These are phyloP conservation scores for Sinocyclocheilus grahami DNA, from an alignment of 2,113 vertebrate genomes.

Conservation along the genomic window DNA sequence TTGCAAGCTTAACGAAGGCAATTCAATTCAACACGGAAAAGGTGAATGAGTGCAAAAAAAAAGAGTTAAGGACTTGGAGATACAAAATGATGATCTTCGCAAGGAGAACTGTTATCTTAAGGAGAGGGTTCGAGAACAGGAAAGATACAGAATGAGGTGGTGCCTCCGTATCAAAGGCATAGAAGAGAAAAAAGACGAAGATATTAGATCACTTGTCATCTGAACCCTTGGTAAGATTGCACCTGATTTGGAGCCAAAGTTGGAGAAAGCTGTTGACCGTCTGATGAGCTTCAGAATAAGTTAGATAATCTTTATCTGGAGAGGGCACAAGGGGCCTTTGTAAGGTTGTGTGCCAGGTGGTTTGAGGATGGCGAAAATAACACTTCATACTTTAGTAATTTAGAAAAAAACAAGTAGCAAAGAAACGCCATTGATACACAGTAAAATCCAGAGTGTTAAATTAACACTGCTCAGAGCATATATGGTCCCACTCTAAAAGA, in stretches of 20 bases:
- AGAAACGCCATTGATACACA: neutral
- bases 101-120: conserved; percentile 9
- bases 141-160: conserved; percentile 30
- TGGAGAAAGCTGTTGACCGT: neutral
- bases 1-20: conserved; percentile 1
- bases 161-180: neutral
- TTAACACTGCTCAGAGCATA: too few species aligned
- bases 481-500: too few species aligned
- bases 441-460: too few species aligned
- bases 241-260: neutral
- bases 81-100: neutral
- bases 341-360: neutral
- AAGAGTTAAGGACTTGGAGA: neutral
- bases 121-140: neutral
- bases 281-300: neutral
- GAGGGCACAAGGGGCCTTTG: neutral
- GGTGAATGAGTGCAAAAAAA: neutral
- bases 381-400: neutral
- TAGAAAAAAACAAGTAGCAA: neutral
- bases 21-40: conserved; percentile 21
- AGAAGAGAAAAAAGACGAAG: conserved; percentile 30
- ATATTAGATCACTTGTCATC: neutral
- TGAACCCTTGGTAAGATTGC: neutral
- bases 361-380: neutral
- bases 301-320: neutral